Conservation (phyloP, 2,797 vertebrate genomes). For the Okamejei kenojei region DNA sequence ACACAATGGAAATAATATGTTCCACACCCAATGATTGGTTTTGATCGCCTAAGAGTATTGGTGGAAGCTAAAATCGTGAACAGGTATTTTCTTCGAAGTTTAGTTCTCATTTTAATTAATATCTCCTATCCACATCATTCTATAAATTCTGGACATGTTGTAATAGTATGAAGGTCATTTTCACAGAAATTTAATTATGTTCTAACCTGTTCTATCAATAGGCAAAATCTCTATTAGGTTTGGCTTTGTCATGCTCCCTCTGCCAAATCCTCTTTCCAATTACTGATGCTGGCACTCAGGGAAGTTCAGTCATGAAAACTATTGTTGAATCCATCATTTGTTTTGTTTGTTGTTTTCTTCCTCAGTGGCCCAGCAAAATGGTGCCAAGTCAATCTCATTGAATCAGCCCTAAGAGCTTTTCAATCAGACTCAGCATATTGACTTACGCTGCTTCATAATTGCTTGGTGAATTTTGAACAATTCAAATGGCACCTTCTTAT, state of each 20-base stretch:
- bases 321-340: background rate
- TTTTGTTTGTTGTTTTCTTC: constrained; percentile 11
- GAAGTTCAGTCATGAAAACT: constrained; percentile 1
- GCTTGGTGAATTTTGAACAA: background rate
- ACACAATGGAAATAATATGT: too few relatives aligned
- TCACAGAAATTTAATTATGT: background rate
- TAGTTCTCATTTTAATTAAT: too few relatives aligned
- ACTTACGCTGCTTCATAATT: constrained; percentile 14
- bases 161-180: background rate
- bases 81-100: too few relatives aligned
- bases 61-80: too few relatives aligned
- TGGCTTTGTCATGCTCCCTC: background rate
- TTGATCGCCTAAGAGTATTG: too few relatives aligned
- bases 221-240: constrained; percentile 18
- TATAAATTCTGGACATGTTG: too few relatives aligned
- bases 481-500: background rate
- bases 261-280: constrained; percentile 14
- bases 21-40: too few relatives aligned
- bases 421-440: background rate
- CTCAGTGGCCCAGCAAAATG: background rate
- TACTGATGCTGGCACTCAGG: background rate
- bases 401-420: background rate
- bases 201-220: background rate
- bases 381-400: background rate
- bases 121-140: too few relatives aligned